Base-by-base conservation (phyloP, 2,888 invertebrate genomes). In the Pogonocherus hispidulus region DNA sequence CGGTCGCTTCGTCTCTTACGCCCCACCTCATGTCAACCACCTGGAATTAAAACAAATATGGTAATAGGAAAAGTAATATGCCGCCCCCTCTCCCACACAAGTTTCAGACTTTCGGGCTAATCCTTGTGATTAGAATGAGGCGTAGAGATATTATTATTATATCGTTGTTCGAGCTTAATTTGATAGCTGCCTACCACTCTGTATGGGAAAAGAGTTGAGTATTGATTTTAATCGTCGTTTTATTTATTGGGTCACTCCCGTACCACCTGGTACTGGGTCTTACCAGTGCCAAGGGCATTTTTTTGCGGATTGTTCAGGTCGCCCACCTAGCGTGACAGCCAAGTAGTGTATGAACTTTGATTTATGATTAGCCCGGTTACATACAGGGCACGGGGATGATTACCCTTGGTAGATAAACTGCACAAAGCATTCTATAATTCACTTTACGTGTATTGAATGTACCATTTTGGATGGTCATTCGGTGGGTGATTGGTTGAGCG, bases 21-120 rank as follows among this genome's bases (percentile, higher is more conserved):
- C 98, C 98, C 98, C 98, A 98, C 80, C 98, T 89, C 98, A 98
- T 98, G 86, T 98, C 98, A 23, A 98, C 98, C 2, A 98, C 98
- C 96, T 96, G 46, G 51, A 69, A 74, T 66, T 57, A 44, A 47
- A 16, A 27, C 63, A 19, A 47, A 41, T n/a, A n/a, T n/a, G n/a
- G n/a, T n/a, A n/a, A n/a, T n/a, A n/a, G n/a, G n/a, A n/a, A n/a
- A n/a, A n/a, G n/a, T n/a, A n/a, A n/a, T n/a, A n/a, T n/a, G n/a
- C n/a, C n/a, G n/a, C n/a, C n/a, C n/a, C n/a, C n/a, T n/a, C n/a
- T n/a, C n/a, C n/a, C n/a, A n/a, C n/a, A n/a, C n/a, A n/a, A n/a
- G n/a, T n/a, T n/a, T n/a, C n/a, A n/a, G n/a, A n/a, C n/a, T n/a
- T n/a, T n/a, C n/a, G n/a, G n/a, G n/a, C n/a, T n/a, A n/a, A n/a